Evolutionary conservation across 2,888 invertebrate genomes (phyloP), one percentile per base, ranked within the genome.

Genomic region (Drosophila meridiana): DNA sequence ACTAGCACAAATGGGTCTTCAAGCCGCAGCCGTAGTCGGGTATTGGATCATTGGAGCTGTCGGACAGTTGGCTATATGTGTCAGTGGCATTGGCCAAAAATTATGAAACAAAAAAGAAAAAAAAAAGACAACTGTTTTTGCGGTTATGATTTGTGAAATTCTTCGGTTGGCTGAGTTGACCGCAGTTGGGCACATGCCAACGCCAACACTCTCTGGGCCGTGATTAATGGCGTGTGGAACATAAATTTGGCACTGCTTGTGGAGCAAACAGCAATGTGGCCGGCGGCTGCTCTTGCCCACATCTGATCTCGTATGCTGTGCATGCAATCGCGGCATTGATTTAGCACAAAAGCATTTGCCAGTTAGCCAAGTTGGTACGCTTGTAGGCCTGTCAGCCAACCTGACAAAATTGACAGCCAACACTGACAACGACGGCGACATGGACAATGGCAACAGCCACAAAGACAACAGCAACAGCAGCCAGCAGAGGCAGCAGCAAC

Each of bases 381-480:
- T 89, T 86, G 88, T 90, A 61, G 69, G 88, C 86, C 86, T 90
- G 86, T 88, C 88, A 86, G 57, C 43, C 72, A 55, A 73, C 74
- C 88, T 88, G 86, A 80, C 90, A 90, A 90, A 86, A 88, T 74
- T 90, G 86, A 86, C 90, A 88, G 86, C 83, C 88, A 86, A 86
- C 90, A 90, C 88, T 85, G 90, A 87, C 90, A 85, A 78, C 73
- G 63, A 43, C 69, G 60, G 45, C 60, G 68, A 60, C 73, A 48
- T 63, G 34, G 62, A 48, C 66, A 69, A 71, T 73, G 77, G 50
- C 43, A 56, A 67, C 66, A 62, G 34, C 68, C 64, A 20, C 66
- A 67, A 14, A n/a, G 38, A 40, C 58, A 45, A 34, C 47, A 47
- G 32, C 62, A 20, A 14, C 40, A 40, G 14, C 40, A 40, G 40